These are phyloP conservation scores for Syrmaticus mikado DNA, from an alignment of 2,113 vertebrate genomes.

Conservation along the genomic window DNA sequence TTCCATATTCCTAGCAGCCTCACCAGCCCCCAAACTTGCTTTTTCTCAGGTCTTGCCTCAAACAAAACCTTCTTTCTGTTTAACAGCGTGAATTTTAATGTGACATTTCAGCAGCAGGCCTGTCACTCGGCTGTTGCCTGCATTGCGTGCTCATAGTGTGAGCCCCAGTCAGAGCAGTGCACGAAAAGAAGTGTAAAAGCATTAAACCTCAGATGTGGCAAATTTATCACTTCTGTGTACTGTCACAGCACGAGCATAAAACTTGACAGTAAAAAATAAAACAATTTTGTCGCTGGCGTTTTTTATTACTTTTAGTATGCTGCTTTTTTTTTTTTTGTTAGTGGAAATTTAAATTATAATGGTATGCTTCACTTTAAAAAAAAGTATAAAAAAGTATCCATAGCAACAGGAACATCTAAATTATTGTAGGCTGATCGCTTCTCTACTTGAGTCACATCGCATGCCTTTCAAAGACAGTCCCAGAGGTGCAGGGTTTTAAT, in stretches of 20 bases:
- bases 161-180: background rate
- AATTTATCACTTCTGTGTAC: background rate
- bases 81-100: background rate
- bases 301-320: constrained; percentile 30
- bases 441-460: constrained; percentile 31
- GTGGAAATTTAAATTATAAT: constrained; percentile 72
- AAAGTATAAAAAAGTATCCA: constrained; percentile 54
- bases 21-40: background rate
- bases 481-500: constrained; percentile 53
- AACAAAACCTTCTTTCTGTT: background rate
- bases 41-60: background rate
- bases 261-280: constrained; percentile 52
- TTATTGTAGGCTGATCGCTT: constrained; percentile 67
- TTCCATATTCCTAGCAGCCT: background rate
- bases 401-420: constrained; percentile 71
- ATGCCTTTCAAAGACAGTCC: constrained; percentile 39
- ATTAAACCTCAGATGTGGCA: background rate
- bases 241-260: constrained; percentile 9
- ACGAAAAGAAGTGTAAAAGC: background rate
- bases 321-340: background rate
- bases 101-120: background rate
- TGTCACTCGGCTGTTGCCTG: background rate
- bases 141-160: fast-evolving
- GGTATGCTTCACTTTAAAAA: constrained; percentile 47
- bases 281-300: background rate